A percentile compares a stretch with the other conserved stretches of the same genome.
Evolutionary conservation across 2,797 vertebrate genomes (phyloP).

Genomic region (Danio jaintianensis): DNA sequence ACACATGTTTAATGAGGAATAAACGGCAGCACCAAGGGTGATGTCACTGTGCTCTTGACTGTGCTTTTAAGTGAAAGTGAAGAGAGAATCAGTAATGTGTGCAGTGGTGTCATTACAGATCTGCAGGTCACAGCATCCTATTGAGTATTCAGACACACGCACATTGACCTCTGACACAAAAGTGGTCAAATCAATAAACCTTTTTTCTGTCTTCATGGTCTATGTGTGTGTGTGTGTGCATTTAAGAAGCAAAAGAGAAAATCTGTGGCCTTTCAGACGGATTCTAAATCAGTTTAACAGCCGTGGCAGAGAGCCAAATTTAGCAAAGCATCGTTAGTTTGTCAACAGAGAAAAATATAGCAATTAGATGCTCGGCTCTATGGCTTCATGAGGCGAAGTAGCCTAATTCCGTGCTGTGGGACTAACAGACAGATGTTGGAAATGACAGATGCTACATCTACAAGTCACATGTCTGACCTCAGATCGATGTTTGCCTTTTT

Average conservation of each 20-base stretch:
- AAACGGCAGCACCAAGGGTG: not conserved
- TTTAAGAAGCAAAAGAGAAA: constrained; percentile 9
- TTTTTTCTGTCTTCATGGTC: constrained; percentile 18
- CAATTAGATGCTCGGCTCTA: constrained; percentile 21
- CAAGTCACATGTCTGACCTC: not conserved
- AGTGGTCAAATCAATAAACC: constrained; percentile 25
- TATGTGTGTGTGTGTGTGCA: not conserved
- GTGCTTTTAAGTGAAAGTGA: not conserved
- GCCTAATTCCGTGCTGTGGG: constrained; percentile 15
- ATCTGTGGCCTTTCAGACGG: constrained; percentile 19
- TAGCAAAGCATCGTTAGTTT: constrained; percentile 32
- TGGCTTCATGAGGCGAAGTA: constrained; percentile 16
- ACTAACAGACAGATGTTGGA: constrained; percentile 21
- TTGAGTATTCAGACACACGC: not conserved
- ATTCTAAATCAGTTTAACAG: constrained; percentile 33
- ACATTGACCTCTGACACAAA: constrained; percentile 18
- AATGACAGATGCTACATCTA: not conserved
- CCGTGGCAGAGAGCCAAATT: constrained; percentile 7
- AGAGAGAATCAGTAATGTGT: not conserved
- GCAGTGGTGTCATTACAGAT: constrained; percentile 1
- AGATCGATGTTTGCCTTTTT: not conserved
- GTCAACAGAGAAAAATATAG: constrained; percentile 29
- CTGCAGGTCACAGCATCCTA: not conserved
- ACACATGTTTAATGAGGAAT: not conserved
- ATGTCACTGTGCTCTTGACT: not conserved